Evolutionary conservation across 2,797 vertebrate species (phyloP), one percentile per base, ranked within the genome.

Genomic region (Myioborus miniatus): DNA sequence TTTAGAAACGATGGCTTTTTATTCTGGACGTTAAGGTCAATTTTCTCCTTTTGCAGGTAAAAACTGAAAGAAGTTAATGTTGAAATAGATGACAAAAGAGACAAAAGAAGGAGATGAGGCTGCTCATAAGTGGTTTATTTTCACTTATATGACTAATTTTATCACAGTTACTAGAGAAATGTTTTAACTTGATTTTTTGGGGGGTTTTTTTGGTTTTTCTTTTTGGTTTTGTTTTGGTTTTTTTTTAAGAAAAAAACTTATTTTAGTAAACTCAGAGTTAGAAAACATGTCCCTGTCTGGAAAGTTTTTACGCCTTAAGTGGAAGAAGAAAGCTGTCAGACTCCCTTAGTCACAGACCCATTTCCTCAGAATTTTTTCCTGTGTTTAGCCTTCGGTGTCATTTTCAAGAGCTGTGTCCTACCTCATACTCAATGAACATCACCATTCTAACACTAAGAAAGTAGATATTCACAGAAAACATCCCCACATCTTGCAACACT

Each of bases 1-100:
- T 30, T 89, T 62, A 64, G 34, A 76, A 91, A 63, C 2, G 2
- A 29, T 7, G 16, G 3, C 0, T 0, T 8, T 46, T 49, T 20
- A 22, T 23, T 71, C 37, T 83, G 24, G 12, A 46, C 4, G 2
- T n/a, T 52, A 41, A 60, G 13, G 12, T 65, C 36, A 46, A 26
- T 52, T 72, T 80, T 87, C 23, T 69, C 22, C 7, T 14, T n/a
- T 12, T 79, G 7, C 12, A 44, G 12, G 29, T 67, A 49, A 87
- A 63, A 71, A 76, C 10, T 37, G 18, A 76, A 81, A 70, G 1
- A 32, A 85, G 34, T 20, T 68, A 56, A 58, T 34, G 3, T 75
- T 41, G 39, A 41, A 41, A 41, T 41, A 41, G 39, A 41, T 41
- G 39, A 41, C 39, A 41, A 16, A 41, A 41, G 39, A 65, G 27